phyloP scores from a whole-genome alignment of 1,140 invertebrate genomes.

The Tyrophagus putrescentiae region DNA sequence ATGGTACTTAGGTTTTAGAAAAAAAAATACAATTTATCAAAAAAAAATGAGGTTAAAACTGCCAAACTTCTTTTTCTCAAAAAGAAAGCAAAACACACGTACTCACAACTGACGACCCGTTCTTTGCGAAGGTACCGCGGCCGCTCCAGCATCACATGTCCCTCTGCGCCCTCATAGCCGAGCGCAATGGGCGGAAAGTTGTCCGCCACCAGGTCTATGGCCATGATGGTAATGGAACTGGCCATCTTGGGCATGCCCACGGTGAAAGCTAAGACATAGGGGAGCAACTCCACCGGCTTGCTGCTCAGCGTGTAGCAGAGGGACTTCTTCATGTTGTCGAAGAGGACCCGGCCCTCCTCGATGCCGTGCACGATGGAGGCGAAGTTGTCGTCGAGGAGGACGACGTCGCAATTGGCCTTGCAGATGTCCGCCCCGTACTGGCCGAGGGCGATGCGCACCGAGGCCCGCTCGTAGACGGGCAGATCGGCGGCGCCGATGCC shows the following conservation, averaged over 20 bases:
- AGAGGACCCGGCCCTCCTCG: conserved; percentile 70
- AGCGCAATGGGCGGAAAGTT: neutral
- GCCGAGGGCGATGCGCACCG: conserved; percentile 52
- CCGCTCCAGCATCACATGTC: conserved; percentile 69
- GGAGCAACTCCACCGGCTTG: conserved; percentile 98
- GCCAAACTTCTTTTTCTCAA: conserved; percentile 95
- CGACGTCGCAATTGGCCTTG: conserved; percentile 51
- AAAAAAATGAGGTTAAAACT: conserved; percentile 86
- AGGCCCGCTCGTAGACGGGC: conserved; percentile 60
- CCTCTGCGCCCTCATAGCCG: neutral
- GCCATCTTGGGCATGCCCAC: conserved; percentile 90
- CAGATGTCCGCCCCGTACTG: conserved; percentile 39
- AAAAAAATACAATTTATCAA: conserved; percentile 91
- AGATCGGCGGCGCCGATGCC: conserved; percentile 72
- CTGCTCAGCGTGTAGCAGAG: conserved; percentile 97
- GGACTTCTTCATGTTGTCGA: conserved; percentile 99
- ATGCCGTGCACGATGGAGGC: conserved; percentile 50
- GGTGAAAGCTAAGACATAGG: conserved; percentile 93
- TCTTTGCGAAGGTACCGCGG: conserved; percentile 95
- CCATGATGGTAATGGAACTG: conserved; percentile 82
- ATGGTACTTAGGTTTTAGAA: conserved; percentile 95
- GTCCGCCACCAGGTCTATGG: neutral
- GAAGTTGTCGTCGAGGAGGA: conserved; percentile 52
- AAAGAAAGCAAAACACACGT: no score
- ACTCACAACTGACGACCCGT: conserved; percentile 94